Base-by-base conservation (phyloP, 2,888 invertebrate genomes). In the Andrena camellia region DNA sequence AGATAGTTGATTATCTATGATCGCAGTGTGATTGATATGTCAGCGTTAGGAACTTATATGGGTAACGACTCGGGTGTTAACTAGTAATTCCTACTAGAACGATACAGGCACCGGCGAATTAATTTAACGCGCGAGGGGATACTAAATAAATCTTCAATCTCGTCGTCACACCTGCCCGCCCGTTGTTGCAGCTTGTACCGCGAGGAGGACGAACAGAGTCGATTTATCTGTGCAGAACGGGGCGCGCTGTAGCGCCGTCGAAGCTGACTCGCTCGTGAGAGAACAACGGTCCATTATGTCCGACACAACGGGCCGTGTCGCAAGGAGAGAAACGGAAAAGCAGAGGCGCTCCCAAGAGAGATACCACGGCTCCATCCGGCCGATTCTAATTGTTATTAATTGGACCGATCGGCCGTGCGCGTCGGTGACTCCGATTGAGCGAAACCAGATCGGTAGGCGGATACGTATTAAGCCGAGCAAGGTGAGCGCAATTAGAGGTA, bases 401-500 rank as follows among this genome's bases (percentile, higher is more conserved):
- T 81, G 66, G 77, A 26, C 42, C 75, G 66, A 82, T 67, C 62
- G 66, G 33, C 31, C 52, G 35, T 8, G 29, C 42, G 33, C 23
- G 48, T 33, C 48, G 62, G 20, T 57, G 60, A 54, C 54, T 50
- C 2, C 17, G 78, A 76, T 76, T 48, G 63, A 64, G 62, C 50
- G 66, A 78, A 76, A 73, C 66, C 71, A 78, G 68, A 76, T 79
- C 75, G 81, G 81, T 31, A 74, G 74, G 26, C 26, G 73, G 75
- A 70, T 68, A 81, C 75, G 73, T 72, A 71, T 78, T 80, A 74
- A 81, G 48, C 60, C 48, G 60, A 54, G 66, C 83, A 69, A 86
- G 84, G 80, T 74, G 78, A 86, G 60, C 72, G 64, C 80, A 88
- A 88, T 88, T 88, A 86, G 83, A 81, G 71, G 42, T 71, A 31